A percentile compares a stretch with the other conserved stretches of the same genome.
Evolutionary conservation across 2,888 invertebrate genomes (phyloP).

Genomic region (Buathra laborator): DNA sequence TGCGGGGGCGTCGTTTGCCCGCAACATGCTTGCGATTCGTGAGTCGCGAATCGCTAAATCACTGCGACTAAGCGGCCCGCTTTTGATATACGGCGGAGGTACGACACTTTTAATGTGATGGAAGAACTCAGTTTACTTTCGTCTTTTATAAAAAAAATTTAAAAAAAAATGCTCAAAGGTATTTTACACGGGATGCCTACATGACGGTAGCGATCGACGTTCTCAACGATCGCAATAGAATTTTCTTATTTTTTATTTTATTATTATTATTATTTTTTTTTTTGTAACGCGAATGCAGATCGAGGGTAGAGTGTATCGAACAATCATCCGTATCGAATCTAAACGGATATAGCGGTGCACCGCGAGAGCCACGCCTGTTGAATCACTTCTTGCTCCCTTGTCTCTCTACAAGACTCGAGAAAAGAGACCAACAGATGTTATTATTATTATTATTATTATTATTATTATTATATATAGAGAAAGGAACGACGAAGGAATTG

Average conservation of each 20-base stretch:
- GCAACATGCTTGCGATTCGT: not conserved
- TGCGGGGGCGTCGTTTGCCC: slow-evolving; percentile 9
- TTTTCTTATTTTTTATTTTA: slow-evolving; percentile 26
- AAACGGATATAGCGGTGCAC: slow-evolving; percentile 51
- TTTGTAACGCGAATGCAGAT: slow-evolving; percentile 11
- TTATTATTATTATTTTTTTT: not conserved
- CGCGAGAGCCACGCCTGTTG: slow-evolving; percentile 51
- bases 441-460: not conserved
- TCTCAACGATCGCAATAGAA: slow-evolving; percentile 51
- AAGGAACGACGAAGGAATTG: slow-evolving; percentile 38
- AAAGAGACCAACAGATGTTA: slow-evolving; percentile 3
- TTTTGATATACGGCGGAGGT: not conserved
- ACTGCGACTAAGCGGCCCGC: not conserved
- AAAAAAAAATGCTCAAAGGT: not conserved
- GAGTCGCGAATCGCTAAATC: slow-evolving; percentile 60
- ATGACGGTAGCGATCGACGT: slow-evolving; percentile 17
- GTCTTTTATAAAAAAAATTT: too few relatives aligned
- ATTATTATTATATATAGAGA: slow-evolving; percentile 3
- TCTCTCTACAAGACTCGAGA: slow-evolving; percentile 2
- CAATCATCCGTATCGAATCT: slow-evolving; percentile 59
- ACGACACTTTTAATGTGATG: not conserved
- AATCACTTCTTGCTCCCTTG: slow-evolving; percentile 46
- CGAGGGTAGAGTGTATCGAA: slow-evolving; percentile 30
- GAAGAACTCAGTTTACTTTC: not conserved
- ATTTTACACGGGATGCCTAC: not conserved